phyloP scores from a whole-genome alignment of 2,113 vertebrate genomes.

The Cariama cristata region DNA sequence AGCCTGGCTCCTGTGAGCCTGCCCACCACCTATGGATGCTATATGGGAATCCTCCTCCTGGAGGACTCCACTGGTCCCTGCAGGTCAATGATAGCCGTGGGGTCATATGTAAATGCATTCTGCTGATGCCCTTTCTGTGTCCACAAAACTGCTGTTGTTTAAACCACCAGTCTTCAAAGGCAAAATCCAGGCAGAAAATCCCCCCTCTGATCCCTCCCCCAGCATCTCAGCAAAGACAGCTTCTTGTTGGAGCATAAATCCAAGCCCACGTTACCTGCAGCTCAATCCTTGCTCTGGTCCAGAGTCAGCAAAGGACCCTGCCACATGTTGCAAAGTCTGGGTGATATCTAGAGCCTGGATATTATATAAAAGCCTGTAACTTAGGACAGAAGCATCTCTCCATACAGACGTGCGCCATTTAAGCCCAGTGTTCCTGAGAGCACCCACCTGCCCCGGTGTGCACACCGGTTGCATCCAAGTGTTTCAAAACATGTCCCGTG shows the following conservation, averaged over 20 bases:
- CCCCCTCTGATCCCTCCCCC: not conserved
- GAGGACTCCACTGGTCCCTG: not conserved
- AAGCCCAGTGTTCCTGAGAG: not conserved
- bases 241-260: not conserved
- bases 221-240: not conserved
- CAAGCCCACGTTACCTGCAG: not conserved
- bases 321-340: not conserved
- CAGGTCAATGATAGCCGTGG: not conserved
- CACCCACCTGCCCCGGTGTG: not conserved
- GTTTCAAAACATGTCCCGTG: not conserved
- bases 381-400: not conserved
- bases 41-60: not conserved
- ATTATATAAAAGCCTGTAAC: not conserved
- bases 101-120: not conserved
- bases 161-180: not conserved
- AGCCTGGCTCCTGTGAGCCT: not conserved
- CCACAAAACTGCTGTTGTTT: not conserved
- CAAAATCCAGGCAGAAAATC: not conserved
- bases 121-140: not conserved
- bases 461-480: rapidly evolving
- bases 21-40: not conserved
- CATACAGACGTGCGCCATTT: not conserved
- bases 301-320: not conserved
- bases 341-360: not conserved
- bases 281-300: not conserved